These are phyloP conservation scores for Muscicapa comitata DNA, from an alignment of 2,797 vertebrate species.

Conservation along the genomic window DNA sequence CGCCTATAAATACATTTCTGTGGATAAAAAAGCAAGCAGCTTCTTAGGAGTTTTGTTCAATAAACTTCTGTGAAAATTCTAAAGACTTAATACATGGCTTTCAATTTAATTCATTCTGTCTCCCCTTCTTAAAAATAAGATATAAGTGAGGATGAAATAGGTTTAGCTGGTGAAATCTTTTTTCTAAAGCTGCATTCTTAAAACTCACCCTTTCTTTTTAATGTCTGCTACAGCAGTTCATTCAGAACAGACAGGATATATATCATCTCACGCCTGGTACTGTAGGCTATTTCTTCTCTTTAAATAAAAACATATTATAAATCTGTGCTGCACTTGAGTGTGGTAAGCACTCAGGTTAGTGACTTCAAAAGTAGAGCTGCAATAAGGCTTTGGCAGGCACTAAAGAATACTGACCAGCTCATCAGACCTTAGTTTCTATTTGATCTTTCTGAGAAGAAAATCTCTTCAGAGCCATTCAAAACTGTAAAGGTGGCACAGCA, in stretches of 20 bases:
- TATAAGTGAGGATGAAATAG: constrained; percentile 44
- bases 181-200: constrained; percentile 26
- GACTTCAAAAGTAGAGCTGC: constrained; percentile 36
- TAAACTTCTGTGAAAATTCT: constrained; percentile 57
- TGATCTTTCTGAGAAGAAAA: constrained; percentile 27
- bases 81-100: constrained; percentile 52
- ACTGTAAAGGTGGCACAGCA: not conserved
- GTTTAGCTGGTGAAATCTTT: constrained; percentile 35
- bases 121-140: constrained; percentile 56
- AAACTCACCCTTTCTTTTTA: constrained; percentile 43
- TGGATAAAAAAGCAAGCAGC: constrained; percentile 57
- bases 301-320: constrained; percentile 62
- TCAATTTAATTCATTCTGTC: constrained; percentile 55
- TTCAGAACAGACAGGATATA: constrained; percentile 32
- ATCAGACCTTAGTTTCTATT: constrained; percentile 1
- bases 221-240: constrained; percentile 24
- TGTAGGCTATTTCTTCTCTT: constrained; percentile 37
- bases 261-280: not conserved
- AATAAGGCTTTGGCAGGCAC: constrained; percentile 24
- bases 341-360: constrained; percentile 26
- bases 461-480: constrained; percentile 4
- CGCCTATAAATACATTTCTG: constrained; percentile 73
- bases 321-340: constrained; percentile 20
- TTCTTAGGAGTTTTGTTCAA: constrained; percentile 59
- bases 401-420: not conserved